phyloP scores from a whole-genome alignment of 2,113 vertebrate genomes.

The Ammodytes marinus region DNA sequence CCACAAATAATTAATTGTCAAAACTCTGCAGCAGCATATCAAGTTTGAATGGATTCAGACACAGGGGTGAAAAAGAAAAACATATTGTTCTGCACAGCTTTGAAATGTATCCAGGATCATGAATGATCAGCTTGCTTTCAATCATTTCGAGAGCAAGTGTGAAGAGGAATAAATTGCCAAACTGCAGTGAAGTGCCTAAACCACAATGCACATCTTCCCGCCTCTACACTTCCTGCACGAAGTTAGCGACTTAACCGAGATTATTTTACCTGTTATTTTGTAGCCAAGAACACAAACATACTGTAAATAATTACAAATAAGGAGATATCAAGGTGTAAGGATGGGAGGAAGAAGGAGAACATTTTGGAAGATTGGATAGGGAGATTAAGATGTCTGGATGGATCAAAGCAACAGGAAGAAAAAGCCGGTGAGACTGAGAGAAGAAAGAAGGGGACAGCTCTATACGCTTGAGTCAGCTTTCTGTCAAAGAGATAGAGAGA shows the following conservation, averaged over 20 bases:
- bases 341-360: neutral
- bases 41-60: neutral
- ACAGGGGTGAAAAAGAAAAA: neutral
- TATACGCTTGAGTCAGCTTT: conserved; percentile 53
- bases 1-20: neutral
- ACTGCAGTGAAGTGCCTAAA: neutral
- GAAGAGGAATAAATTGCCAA: conserved; percentile 6
- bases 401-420: neutral
- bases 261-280: neutral
- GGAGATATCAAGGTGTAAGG: neutral
- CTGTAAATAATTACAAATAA: neutral
- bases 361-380: neutral
- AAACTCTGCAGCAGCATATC: neutral
- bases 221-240: neutral
- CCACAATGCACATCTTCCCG: neutral
- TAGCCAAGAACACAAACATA: neutral
- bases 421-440: conserved; percentile 23
- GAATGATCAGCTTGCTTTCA: neutral
- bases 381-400: neutral
- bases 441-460: conserved; percentile 9
- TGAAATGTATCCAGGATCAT: neutral
- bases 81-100: neutral
- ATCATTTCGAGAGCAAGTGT: neutral
- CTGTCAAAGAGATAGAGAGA: conserved; percentile 23
- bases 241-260: neutral